Base-by-base conservation (phyloP, 1,140 invertebrate species). In the Papilio aristodemus region DNA sequence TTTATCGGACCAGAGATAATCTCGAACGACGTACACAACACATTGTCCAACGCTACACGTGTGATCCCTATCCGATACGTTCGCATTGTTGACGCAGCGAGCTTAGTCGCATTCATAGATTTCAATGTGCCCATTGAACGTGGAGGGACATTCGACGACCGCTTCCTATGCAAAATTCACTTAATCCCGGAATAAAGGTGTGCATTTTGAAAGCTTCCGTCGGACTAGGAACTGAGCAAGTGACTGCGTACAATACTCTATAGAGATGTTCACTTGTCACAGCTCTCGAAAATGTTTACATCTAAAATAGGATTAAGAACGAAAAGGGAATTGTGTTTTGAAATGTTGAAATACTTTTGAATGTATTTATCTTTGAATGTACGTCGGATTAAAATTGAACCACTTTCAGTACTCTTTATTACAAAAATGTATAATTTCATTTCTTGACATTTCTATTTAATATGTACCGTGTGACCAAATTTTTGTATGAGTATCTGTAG, bases 101-200 rank as follows among this genome's bases (percentile, higher is more conserved):
- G 80, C 75, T 83, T 77, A 83, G 71, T 71, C 62, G 78, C 74
- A 86, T 86, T 86, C 81, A 84, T 37, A 46, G 57, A 62, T 69
- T 73, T 72, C 77, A 83, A 66, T 74, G 67, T 54, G 39, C 67
- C 68, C 58, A 69, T 73, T 80, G 73, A 83, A 80, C 79, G 74
- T 64, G 37, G 43, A 19, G 60, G 70, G 79, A 86, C 78, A 85
- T 86, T 85, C 80, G 83, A 83, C 81, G 84, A 86, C 80, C 75
- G 79, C 74, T 86, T 81, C 84, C 87, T 88, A 89, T 87, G 86
- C 85, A 85, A 88, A 88, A 88, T 89, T 77, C 76, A 73, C 78
- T 80, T 87, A 88, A 89, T 89, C 87, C 86, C 79, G 78, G 82
- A 81, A 84, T 86, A 86, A 86, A 86, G 80, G 80, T 70, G 68